Evolutionary conservation across 2,797 vertebrate species (phyloP).

Genomic region (Spheniscus humboldti): DNA sequence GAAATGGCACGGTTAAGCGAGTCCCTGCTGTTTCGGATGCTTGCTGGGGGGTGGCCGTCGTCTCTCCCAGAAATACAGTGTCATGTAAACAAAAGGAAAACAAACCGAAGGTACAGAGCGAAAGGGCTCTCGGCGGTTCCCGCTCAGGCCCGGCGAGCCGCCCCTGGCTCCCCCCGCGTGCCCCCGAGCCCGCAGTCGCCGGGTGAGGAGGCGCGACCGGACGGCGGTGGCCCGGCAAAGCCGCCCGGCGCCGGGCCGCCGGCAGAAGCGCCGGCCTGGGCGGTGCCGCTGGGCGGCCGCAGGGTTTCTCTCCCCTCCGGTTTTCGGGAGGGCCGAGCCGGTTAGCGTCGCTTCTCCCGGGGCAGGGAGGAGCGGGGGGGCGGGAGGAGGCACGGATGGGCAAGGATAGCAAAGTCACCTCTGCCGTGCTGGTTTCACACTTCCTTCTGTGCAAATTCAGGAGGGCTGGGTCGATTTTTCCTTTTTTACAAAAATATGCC

Average conservation of each 20-base stretch:
- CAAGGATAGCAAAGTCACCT: not conserved
- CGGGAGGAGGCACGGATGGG: not conserved
- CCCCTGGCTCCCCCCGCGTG: not conserved
- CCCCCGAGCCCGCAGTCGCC: not conserved
- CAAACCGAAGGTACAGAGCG: slow-evolving; percentile 38
- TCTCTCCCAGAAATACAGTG: slow-evolving; percentile 50
- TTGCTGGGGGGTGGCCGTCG: not conserved
- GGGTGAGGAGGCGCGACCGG: fast-evolving
- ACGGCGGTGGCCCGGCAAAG: not conserved
- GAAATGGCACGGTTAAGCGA: slow-evolving; percentile 59
- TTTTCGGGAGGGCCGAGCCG: not conserved
- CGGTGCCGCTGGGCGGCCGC: not conserved
- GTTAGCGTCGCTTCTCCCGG: not conserved
- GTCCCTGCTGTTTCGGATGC: slow-evolving; percentile 33
- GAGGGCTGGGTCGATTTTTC: not conserved
- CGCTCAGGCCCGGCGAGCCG: not conserved
- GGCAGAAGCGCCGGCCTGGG: not conserved
- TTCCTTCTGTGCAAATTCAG: slow-evolving; percentile 68
- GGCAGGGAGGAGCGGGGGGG: not conserved
- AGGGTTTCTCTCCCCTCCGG: not conserved
- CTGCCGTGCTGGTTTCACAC: slow-evolving; percentile 36
- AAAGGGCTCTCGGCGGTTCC: not conserved
- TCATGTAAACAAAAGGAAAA: slow-evolving; percentile 68
- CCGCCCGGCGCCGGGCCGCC: not conserved
- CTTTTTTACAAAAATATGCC: not conserved